Percentiles rank a stretch among this genome's conserved stretches.
These are phyloP conservation scores for Oxyscelio sp. DNA, from an alignment of 2,888 invertebrate species.

Conservation along the genomic window DNA sequence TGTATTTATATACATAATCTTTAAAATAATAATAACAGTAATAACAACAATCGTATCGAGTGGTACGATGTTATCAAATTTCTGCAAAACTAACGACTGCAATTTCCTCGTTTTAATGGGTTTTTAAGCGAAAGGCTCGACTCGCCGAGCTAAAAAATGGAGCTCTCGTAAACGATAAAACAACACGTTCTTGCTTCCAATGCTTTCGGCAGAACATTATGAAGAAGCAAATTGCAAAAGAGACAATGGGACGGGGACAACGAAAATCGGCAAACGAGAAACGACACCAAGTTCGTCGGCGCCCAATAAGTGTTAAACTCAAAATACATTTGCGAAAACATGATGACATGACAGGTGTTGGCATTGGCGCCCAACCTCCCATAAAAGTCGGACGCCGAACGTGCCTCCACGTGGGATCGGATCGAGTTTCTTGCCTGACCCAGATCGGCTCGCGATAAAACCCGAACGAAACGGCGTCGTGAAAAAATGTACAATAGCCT, in stretches of 20 bases:
- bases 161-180: conserved; percentile 10
- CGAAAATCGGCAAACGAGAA: not conserved
- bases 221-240: not conserved
- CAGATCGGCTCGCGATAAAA: conserved; percentile 57
- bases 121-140: conserved; percentile 3
- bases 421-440: conserved; percentile 55
- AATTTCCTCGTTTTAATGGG: conserved; percentile 20
- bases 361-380: conserved; percentile 46
- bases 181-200: conserved; percentile 10
- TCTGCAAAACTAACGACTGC: conserved; percentile 19
- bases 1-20: conserved; percentile 3
- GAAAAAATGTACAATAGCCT: too few relatives aligned
- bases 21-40: not conserved
- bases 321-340: conserved; percentile 30
- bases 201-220: not conserved
- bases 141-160: conserved; percentile 11
- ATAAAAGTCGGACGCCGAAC: conserved; percentile 48
- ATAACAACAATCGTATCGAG: not conserved
- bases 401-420: conserved; percentile 42
- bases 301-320: conserved; percentile 25
- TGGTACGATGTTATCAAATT: conserved; percentile 8
- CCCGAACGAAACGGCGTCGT: too few relatives aligned
- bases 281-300: not conserved
- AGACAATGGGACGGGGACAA: not conserved
- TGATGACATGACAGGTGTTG: conserved; percentile 59